Evolutionary conservation across 2,888 invertebrate genomes (phyloP).

Genomic region (Mimachlamys varia): DNA sequence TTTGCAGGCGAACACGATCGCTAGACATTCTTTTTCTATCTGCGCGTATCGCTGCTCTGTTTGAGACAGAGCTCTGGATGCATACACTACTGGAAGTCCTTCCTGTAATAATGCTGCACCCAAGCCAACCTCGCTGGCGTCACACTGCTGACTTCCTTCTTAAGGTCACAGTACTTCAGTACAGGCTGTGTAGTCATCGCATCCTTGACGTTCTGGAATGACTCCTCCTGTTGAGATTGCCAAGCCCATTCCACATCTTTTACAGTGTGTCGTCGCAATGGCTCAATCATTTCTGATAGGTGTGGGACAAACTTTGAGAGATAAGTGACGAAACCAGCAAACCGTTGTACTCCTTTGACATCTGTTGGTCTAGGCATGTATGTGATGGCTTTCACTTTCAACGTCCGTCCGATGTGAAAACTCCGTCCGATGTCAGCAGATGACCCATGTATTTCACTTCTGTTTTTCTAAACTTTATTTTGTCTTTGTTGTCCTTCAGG

Average conservation of each 20-base stretch:
- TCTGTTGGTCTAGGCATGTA: not conserved
- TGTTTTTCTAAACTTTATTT: too few species aligned
- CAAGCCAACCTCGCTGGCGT: slow-evolving; percentile 50
- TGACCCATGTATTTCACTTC: too few species aligned
- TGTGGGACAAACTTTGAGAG: not conserved
- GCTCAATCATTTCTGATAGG: not conserved
- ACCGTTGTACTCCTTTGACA: not conserved
- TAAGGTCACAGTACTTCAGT: too few species aligned
- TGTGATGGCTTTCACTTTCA: not conserved
- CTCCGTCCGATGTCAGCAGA: slow-evolving; percentile 17
- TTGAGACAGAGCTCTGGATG: slow-evolving; percentile 49
- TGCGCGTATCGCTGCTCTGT: slow-evolving; percentile 52
- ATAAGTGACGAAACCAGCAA: not conserved
- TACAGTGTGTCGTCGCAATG: not conserved
- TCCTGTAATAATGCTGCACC: slow-evolving; percentile 50
- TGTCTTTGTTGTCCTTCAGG: too few species aligned
- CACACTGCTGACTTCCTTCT: slow-evolving; percentile 44
- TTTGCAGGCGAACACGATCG: slow-evolving; percentile 47
- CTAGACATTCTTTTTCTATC: slow-evolving; percentile 51
- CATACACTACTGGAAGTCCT: slow-evolving; percentile 42
- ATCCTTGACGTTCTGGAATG: not conserved
- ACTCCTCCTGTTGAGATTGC: not conserved
- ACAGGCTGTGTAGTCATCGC: not conserved
- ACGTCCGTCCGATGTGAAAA: slow-evolving; percentile 23
- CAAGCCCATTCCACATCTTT: not conserved